phyloP scores from a whole-genome alignment of 2,888 invertebrate species.

The Helobdella robusta region DNA sequence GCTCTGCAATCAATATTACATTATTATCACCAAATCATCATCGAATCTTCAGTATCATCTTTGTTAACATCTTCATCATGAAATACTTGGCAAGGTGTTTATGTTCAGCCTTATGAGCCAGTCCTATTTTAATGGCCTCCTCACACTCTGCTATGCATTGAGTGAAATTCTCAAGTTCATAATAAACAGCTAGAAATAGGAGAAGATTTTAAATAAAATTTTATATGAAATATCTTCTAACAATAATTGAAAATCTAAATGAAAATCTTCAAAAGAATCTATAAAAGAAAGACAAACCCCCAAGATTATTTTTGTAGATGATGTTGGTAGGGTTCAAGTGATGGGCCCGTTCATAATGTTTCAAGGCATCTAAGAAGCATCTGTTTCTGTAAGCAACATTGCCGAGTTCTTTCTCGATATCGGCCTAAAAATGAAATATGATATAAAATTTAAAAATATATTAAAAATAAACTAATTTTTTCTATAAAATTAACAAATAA shows the following conservation, averaged over 20 bases:
- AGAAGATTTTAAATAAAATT: background rate
- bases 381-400: conserved; percentile 81
- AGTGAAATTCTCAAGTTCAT: conserved; percentile 83
- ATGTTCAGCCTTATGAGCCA: conserved; percentile 92
- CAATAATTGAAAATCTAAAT: background rate
- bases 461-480: too few species aligned
- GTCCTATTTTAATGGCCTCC: conserved; percentile 83
- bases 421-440: conserved; percentile 54
- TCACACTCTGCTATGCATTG: conserved; percentile 85
- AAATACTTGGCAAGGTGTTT: conserved; percentile 80
- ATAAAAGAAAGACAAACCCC: conserved; percentile 52
- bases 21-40: background rate
- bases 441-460: background rate
- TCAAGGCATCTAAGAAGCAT: conserved; percentile 53
- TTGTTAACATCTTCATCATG: background rate
- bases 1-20: background rate
- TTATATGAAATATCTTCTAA: background rate
- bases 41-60: background rate
- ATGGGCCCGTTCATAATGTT: conserved; percentile 78
- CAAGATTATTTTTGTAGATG: conserved; percentile 84
- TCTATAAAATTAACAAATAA: too few species aligned
- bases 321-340: conserved; percentile 82
- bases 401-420: conserved; percentile 74
- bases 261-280: background rate
- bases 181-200: conserved; percentile 67